These are phyloP conservation scores for Nomada ruficornis DNA, from an alignment of 2,888 invertebrate species.

Conservation along the genomic window DNA sequence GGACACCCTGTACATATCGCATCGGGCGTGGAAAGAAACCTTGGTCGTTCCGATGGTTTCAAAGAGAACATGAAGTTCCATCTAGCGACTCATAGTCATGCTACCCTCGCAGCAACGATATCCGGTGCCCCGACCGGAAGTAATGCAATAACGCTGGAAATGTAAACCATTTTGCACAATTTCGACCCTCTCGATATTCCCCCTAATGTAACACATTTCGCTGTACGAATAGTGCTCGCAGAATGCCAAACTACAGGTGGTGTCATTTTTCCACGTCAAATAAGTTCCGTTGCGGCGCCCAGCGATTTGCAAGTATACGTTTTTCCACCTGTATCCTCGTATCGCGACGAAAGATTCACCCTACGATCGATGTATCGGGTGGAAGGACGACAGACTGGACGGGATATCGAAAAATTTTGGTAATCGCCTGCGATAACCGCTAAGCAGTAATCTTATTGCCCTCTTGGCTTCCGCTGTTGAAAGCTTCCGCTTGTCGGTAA, in stretches of 20 bases:
- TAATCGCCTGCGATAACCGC: slow-evolving; percentile 28
- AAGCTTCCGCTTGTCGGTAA: slow-evolving; percentile 48
- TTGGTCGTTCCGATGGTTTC: neutral
- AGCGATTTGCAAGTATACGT: neutral
- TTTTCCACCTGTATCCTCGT: neutral
- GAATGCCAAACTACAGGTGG: slow-evolving; percentile 28
- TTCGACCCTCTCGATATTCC: slow-evolving; percentile 6
- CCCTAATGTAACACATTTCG: slow-evolving; percentile 1
- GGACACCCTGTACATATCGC: neutral
- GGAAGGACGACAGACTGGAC: neutral
- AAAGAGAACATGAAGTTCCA: slow-evolving; percentile 5
- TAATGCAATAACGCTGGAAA: slow-evolving; percentile 51
- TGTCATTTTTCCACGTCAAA: slow-evolving; percentile 33
- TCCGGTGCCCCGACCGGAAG: slow-evolving; percentile 3
- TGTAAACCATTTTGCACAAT: slow-evolving; percentile 57
- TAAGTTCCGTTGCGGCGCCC: neutral
- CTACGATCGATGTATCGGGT: slow-evolving; percentile 2
- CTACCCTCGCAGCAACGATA: slow-evolving; percentile 8
- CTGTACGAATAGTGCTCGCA: slow-evolving; percentile 16
- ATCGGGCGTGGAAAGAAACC: neutral
- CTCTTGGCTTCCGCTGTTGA: slow-evolving; percentile 26
- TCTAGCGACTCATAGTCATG: neutral
- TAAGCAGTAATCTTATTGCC: slow-evolving; percentile 50
- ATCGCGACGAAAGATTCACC: neutral
- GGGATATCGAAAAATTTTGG: slow-evolving; percentile 34